Evolutionary conservation across 2,797 vertebrate genomes (phyloP), one percentile per base, ranked within the genome.

Genomic region (Saxicola maurus): DNA sequence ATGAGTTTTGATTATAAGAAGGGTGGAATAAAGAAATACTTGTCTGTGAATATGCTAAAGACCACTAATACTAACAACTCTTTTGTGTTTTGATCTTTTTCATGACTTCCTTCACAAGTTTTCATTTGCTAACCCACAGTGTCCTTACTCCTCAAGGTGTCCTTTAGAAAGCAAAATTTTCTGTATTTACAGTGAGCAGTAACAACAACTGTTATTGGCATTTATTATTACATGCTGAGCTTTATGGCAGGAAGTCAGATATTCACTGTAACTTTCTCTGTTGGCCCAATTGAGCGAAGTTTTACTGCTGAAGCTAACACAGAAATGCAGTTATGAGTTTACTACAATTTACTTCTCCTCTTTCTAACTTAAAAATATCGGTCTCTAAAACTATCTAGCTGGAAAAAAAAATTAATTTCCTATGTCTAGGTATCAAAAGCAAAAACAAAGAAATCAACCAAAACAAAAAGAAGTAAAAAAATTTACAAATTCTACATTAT

Each of bases 221-320:
- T 91, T 83, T 90, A 78, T 49, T 75, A 46, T 68, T 68, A 76
- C 69, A 43, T 57, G 59, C 49, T 72, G 75, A 73, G 81, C 27
- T 79, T 60, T 90, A 80, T 46, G 42, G 10, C n/a, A 90, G 42
- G 46, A 83, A 86, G 67, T 86, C 45, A 85, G 33, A 42, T 74
- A 79, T 45, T 76, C 21, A 64, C 67, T 72, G 24, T 60, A 91
- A 89, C 52, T 86, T 90, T 89, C 71, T 78, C 71, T 64, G 40
- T 76, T 73, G 49, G 59, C 5, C 37, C 69, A 79, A 49, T 1
- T 86, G 77, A 87, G 17, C 6, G 31, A 90, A 89, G 73, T 73
- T 92, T 87, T 87, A 73, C 49, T 66, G 52, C 25, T 83, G 66
- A 79, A 93, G 13, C 13, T 68, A 49, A 61, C 33, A 45, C 25